These are phyloP conservation scores for Bactericera cockerelli DNA, from an alignment of 1,140 invertebrate species.

Conservation along the genomic window DNA sequence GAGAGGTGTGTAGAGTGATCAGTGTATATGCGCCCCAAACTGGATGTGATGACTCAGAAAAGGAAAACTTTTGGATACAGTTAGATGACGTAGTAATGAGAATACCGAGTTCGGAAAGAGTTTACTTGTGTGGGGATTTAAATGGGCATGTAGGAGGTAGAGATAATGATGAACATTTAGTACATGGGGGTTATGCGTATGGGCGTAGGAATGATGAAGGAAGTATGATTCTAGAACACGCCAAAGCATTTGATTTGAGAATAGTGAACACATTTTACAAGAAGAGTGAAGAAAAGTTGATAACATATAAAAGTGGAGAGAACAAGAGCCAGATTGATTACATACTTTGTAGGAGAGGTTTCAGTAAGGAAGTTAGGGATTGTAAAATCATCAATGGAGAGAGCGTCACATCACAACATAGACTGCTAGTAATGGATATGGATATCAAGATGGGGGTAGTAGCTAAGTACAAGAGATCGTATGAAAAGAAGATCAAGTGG, in stretches of 20 bases:
- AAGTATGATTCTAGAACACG: neutral
- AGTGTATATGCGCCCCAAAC: neutral
- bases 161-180: neutral
- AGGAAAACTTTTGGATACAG: neutral
- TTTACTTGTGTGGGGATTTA: neutral
- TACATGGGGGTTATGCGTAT: neutral
- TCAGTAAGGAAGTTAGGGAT: neutral
- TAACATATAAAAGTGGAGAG: neutral
- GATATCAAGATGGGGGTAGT: neutral
- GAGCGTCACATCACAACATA: neutral
- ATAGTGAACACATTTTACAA: neutral
- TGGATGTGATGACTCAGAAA: neutral
- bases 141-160: neutral
- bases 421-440: neutral
- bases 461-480: neutral
- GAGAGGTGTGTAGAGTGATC: neutral
- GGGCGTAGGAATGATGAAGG: neutral
- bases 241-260: neutral
- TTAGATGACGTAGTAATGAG: neutral
- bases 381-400: neutral
- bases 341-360: neutral
- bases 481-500: neutral
- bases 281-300: neutral
- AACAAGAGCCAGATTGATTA: constrained; percentile 4
- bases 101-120: neutral